Conservation (phyloP, 1,140 invertebrate genomes). For the Procambarus clarkii region DNA sequence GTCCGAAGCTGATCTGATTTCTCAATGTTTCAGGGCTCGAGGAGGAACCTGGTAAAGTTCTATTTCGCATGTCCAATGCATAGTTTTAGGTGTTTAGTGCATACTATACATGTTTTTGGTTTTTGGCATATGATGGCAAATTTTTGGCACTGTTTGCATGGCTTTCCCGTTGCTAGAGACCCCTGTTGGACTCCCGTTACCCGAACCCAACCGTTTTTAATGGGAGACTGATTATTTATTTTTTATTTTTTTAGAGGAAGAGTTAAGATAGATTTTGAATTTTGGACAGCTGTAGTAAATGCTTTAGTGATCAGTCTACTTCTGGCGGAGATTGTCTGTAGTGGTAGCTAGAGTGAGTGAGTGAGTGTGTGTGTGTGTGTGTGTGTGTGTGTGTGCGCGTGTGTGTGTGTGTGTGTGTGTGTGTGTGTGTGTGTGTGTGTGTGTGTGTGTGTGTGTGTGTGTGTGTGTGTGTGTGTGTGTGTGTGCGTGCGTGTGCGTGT, state of each 20-base stretch:
- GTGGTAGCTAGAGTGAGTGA: neutral
- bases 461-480: slow-evolving; percentile 27
- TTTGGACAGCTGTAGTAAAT: neutral
- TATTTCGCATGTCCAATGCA: slow-evolving; percentile 52
- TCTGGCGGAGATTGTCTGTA: neutral
- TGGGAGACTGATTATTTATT: slow-evolving; percentile 16
- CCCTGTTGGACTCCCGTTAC: neutral
- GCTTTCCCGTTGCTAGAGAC: slow-evolving; percentile 43
- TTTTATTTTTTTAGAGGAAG: neutral
- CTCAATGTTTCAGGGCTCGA: slow-evolving; percentile 63
- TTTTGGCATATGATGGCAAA: slow-evolving; percentile 51
- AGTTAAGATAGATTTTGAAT: neutral
- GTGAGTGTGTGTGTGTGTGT: neutral
- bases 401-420: slow-evolving; percentile 15
- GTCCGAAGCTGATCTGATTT: slow-evolving; percentile 58
- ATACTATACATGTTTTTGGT: slow-evolving; percentile 48
- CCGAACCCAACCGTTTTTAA: neutral
- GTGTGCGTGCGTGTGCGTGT: slow-evolving; percentile 16
- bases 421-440: slow-evolving; percentile 21
- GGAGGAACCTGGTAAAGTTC: slow-evolving; percentile 64
- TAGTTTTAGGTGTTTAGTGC: slow-evolving; percentile 50
- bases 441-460: slow-evolving; percentile 37
- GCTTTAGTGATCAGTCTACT: neutral
- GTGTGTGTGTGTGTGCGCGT: neutral
- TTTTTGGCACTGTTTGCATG: slow-evolving; percentile 58